These are phyloP conservation scores for Liasis olivaceus DNA, from an alignment of 2,797 vertebrate species.

Conservation along the genomic window DNA sequence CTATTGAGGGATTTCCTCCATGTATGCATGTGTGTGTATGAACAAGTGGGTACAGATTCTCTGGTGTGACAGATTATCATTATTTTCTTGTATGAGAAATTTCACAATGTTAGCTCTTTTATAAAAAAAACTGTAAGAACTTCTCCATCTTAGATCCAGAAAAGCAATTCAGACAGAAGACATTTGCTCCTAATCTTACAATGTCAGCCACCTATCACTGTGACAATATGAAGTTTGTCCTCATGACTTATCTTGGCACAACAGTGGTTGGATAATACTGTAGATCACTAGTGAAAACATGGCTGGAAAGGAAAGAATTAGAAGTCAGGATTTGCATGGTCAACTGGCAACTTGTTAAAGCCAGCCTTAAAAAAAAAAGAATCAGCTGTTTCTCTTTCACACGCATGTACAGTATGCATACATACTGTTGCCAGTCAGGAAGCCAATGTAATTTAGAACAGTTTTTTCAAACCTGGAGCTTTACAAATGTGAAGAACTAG, in stretches of 20 bases:
- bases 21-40: neutral
- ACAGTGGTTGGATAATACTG: neutral
- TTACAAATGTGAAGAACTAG: neutral
- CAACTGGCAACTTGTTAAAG: neutral
- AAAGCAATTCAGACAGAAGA: neutral
- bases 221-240: neutral
- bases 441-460: neutral
- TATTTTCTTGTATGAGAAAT: neutral
- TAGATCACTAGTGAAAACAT: neutral
- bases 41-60: neutral
- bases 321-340: neutral
- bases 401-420: neutral
- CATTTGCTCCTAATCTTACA: neutral
- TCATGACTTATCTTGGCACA: neutral
- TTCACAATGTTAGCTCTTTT: neutral
- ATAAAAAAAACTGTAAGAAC: neutral
- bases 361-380: neutral
- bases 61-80: neutral
- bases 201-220: neutral
- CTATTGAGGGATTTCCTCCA: neutral
- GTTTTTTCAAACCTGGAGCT: neutral
- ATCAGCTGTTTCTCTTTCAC: neutral
- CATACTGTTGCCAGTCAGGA: neutral
- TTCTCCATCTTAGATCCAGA: neutral
- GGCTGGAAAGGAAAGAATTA: neutral